A percentile compares a stretch with the other conserved stretches of the same genome.
These are phyloP conservation scores for Acanthisitta chloris DNA, from an alignment of 2,113 vertebrate species.

Conservation along the genomic window DNA sequence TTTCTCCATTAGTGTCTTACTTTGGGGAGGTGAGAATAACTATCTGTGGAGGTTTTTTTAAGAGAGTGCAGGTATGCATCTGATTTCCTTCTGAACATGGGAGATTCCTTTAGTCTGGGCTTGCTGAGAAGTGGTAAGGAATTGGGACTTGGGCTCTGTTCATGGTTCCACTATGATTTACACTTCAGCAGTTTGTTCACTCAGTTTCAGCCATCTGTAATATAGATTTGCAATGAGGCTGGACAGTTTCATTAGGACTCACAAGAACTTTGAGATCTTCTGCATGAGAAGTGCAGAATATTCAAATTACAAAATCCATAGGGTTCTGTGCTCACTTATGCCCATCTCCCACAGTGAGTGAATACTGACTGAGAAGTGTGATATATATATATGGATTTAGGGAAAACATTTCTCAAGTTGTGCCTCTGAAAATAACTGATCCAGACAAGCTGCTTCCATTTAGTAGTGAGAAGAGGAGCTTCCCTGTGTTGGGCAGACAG, in stretches of 20 bases:
- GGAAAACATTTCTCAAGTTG: not conserved
- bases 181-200: not conserved
- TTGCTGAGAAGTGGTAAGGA: not conserved
- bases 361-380: not conserved
- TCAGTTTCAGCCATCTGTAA: not conserved
- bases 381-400: not conserved
- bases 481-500: not conserved
- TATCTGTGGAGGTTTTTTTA: not conserved
- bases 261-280: not conserved
- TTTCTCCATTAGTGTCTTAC: slow-evolving; percentile 90
- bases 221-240: not conserved
- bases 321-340: not conserved
- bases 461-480: not conserved
- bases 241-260: not conserved
- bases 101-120: not conserved
- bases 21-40: slow-evolving; percentile 88
- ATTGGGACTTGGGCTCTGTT: not conserved
- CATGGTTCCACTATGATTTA: not conserved
- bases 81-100: not conserved
- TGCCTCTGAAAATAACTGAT: not conserved
- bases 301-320: not conserved
- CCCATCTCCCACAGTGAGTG: not conserved
- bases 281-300: not conserved
- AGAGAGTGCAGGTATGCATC: not conserved
- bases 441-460: not conserved